These are phyloP conservation scores for Gallinago paraguaiae DNA, from an alignment of 2,113 vertebrate species.

Conservation along the genomic window DNA sequence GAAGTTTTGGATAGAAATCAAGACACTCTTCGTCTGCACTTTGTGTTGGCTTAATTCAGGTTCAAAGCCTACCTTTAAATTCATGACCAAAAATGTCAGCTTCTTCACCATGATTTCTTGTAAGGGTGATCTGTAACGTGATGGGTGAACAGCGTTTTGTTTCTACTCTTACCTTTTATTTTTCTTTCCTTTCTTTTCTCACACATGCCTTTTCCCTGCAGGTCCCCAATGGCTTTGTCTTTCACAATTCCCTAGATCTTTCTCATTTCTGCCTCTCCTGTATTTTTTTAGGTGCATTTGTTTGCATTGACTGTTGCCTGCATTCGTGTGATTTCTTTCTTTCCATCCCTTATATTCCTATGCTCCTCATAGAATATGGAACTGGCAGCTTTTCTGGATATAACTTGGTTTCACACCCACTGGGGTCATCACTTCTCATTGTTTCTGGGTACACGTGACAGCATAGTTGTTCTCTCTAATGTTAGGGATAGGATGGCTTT, in stretches of 20 bases:
- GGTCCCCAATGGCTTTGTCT: not conserved
- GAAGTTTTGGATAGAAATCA: not conserved
- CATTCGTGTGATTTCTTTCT: not conserved
- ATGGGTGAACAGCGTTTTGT: not conserved
- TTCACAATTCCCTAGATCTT: not conserved
- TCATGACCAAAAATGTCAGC: not conserved
- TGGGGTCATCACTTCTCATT: slow-evolving; percentile 4
- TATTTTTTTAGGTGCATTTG: not conserved
- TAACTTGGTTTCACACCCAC: slow-evolving; percentile 23
- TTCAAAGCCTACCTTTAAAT: not conserved
- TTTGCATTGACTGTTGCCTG: not conserved
- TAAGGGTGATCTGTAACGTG: not conserved
- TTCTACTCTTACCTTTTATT: not conserved
- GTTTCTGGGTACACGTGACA: not conserved
- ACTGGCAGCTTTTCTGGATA: not conserved
- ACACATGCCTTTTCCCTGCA: not conserved
- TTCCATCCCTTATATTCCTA: not conserved
- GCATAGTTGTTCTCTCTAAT: not conserved
- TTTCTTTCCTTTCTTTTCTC: not conserved
- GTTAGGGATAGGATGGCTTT: not conserved
- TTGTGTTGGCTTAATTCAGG: not conserved
- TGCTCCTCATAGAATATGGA: not conserved
- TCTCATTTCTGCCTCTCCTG: not conserved
- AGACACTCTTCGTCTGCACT: not conserved
- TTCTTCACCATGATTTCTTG: not conserved